Conservation (phyloP, 2,888 invertebrate species). For the Drosophila ezoana region DNA sequence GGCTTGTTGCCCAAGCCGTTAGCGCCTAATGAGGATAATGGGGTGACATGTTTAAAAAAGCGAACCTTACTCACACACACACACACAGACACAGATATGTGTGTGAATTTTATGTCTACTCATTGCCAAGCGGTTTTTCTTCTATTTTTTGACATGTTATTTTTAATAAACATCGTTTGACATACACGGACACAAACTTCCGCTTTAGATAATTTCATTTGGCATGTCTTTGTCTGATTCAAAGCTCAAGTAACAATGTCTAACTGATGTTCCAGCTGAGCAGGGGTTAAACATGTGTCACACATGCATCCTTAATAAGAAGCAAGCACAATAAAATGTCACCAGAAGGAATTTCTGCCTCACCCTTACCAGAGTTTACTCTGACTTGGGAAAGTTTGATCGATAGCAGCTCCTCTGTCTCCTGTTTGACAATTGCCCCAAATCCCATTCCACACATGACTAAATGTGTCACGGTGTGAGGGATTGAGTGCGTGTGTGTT, state of each 20-base stretch:
- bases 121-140: slow-evolving; percentile 49
- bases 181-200: slow-evolving; percentile 33
- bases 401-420: slow-evolving; percentile 63
- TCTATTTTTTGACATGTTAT: slow-evolving; percentile 71
- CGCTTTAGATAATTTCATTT: slow-evolving; percentile 60
- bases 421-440: slow-evolving; percentile 24
- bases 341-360: slow-evolving; percentile 50
- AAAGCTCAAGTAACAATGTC: slow-evolving; percentile 39
- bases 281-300: slow-evolving; percentile 58
- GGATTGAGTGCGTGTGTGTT: slow-evolving; percentile 8
- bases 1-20: slow-evolving; percentile 46
- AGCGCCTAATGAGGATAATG: slow-evolving; percentile 80
- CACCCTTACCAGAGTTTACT: slow-evolving; percentile 4
- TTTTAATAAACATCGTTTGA: slow-evolving; percentile 68
- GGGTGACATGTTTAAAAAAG: slow-evolving; percentile 62
- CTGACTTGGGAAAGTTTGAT: slow-evolving; percentile 62
- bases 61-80: slow-evolving; percentile 25
- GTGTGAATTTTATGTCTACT: slow-evolving; percentile 51
- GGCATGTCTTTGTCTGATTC: slow-evolving; percentile 49
- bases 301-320: slow-evolving; percentile 63
- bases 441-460: slow-evolving; percentile 19
- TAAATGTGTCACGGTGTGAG: slow-evolving; percentile 19
- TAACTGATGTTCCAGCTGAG: slow-evolving; percentile 45
- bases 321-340: slow-evolving; percentile 66
- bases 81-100: slow-evolving; percentile 8